phyloP scores from a whole-genome alignment of 2,888 invertebrate genomes.

The Molanna angustata region DNA sequence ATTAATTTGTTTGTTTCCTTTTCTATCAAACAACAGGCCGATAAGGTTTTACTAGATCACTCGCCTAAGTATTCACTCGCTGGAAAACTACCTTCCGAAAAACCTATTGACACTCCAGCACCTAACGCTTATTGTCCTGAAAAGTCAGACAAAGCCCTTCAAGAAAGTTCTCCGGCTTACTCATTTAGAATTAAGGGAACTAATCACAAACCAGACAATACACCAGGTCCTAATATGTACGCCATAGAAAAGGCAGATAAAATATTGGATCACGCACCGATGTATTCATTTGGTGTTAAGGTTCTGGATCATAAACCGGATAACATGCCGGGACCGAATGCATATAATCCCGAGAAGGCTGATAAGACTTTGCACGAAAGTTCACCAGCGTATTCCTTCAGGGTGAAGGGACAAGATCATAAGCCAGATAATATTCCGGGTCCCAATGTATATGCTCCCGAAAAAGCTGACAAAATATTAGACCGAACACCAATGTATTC shows the following conservation, averaged over 20 bases:
- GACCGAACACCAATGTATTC: slow-evolving; percentile 40
- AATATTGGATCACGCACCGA: slow-evolving; percentile 49
- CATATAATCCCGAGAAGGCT: slow-evolving; percentile 58
- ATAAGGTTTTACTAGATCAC: slow-evolving; percentile 49
- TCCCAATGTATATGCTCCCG: slow-evolving; percentile 64
- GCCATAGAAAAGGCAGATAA: slow-evolving; percentile 43
- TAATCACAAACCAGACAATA: slow-evolving; percentile 51
- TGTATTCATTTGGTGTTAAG: slow-evolving; percentile 53
- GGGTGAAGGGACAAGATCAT: slow-evolving; percentile 55
- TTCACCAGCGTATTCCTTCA: slow-evolving; percentile 56
- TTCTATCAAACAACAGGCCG: slow-evolving; percentile 50
- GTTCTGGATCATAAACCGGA: slow-evolving; percentile 40
- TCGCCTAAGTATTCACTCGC: slow-evolving; percentile 70
- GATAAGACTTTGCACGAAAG: slow-evolving; percentile 47
- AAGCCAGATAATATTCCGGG: slow-evolving; percentile 53
- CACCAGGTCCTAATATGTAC: slow-evolving; percentile 55
- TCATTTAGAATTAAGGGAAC: slow-evolving; percentile 56
- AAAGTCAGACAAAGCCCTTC: slow-evolving; percentile 57
- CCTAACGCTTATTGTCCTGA: slow-evolving; percentile 58
- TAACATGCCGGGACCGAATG: slow-evolving; percentile 54
- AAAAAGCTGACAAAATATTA: slow-evolving; percentile 44
- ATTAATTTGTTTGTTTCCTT: slow-evolving; percentile 1
- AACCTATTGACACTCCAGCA: slow-evolving; percentile 61
- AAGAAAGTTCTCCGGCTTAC: slow-evolving; percentile 52
- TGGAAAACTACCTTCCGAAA: slow-evolving; percentile 58